These are phyloP conservation scores for Calephelis virginiensis DNA, from an alignment of 1,140 invertebrate genomes.

Conservation along the genomic window DNA sequence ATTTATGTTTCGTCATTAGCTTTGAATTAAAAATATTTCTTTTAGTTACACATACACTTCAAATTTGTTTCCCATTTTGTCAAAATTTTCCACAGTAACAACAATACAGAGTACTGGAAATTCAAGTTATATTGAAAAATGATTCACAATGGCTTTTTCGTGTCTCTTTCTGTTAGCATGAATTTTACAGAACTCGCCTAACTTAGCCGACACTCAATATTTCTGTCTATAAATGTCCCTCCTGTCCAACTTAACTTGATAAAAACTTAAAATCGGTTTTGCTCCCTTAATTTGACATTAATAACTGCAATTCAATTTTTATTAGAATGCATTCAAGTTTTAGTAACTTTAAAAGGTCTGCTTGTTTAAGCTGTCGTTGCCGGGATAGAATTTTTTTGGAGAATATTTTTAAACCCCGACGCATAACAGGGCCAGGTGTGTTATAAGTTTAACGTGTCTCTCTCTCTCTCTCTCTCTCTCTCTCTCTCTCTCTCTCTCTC, in stretches of 20 bases:
- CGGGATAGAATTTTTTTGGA: too few relatives aligned
- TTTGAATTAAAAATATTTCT: too few relatives aligned
- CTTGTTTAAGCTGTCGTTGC: too few relatives aligned
- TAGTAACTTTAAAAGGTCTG: not conserved
- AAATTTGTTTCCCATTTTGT: too few relatives aligned
- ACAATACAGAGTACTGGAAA: not conserved
- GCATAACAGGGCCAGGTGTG: too few relatives aligned
- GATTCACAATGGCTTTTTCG: constrained; percentile 49
- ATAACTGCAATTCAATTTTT: constrained; percentile 26
- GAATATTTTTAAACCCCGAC: too few relatives aligned
- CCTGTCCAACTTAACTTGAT: constrained; percentile 20
- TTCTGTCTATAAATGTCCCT: constrained; percentile 30
- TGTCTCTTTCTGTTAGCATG: constrained; percentile 40
- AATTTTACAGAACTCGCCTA: constrained; percentile 19
- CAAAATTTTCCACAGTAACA: too few relatives aligned
- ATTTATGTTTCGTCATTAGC: too few relatives aligned
- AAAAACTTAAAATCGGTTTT: constrained; percentile 23
- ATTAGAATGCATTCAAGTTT: not conserved
- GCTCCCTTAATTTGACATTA: constrained; percentile 2
- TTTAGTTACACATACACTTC: too few relatives aligned
- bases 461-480: too few relatives aligned
- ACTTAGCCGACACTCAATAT: constrained; percentile 30
- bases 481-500: too few relatives aligned
- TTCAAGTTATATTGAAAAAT: constrained; percentile 29
- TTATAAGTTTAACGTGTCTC: too few relatives aligned